A percentile compares a stretch with the other conserved stretches of the same genome.
Conservation (phyloP, 1,140 invertebrate genomes). For the Lineus longissimus region DNA sequence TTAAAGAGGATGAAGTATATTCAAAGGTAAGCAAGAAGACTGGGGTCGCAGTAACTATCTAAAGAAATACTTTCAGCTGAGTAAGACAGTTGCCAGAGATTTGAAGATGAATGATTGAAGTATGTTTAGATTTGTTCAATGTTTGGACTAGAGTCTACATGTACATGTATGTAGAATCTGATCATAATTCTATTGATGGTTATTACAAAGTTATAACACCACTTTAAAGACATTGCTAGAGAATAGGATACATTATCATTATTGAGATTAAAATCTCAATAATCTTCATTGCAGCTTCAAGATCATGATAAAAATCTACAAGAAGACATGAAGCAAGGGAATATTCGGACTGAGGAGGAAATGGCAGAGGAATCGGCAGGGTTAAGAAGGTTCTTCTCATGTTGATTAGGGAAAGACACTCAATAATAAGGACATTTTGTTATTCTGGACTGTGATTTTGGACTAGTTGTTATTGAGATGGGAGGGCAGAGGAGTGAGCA, state of each 20-base stretch:
- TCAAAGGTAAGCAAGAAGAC: constrained; percentile 45
- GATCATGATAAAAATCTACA: constrained; percentile 64
- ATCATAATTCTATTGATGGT: no score
- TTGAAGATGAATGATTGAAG: background rate
- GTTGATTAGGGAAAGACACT: no score
- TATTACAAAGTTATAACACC: no score
- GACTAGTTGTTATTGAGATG: no score
- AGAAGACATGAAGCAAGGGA: constrained; percentile 27
- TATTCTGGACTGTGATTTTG: no score
- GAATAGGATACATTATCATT: no score
- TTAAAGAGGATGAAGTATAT: constrained; percentile 74
- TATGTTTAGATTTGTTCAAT: constrained; percentile 9
- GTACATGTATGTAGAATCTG: no score
- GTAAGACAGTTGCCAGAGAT: background rate
- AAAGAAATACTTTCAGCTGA: background rate
- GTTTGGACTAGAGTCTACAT: no score
- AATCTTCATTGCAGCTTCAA: constrained; percentile 56
- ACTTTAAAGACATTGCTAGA: no score
- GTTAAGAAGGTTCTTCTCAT: constrained; percentile 29
- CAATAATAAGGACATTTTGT: no score
- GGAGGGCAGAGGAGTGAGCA: no score
- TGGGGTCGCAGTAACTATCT: background rate
- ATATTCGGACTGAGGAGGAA: constrained; percentile 54
- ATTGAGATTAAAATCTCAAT: background rate
- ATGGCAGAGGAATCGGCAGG: constrained; percentile 60